Evolutionary conservation across 2,888 invertebrate species (phyloP).

Genomic region (Falcaria lacertinaria): DNA sequence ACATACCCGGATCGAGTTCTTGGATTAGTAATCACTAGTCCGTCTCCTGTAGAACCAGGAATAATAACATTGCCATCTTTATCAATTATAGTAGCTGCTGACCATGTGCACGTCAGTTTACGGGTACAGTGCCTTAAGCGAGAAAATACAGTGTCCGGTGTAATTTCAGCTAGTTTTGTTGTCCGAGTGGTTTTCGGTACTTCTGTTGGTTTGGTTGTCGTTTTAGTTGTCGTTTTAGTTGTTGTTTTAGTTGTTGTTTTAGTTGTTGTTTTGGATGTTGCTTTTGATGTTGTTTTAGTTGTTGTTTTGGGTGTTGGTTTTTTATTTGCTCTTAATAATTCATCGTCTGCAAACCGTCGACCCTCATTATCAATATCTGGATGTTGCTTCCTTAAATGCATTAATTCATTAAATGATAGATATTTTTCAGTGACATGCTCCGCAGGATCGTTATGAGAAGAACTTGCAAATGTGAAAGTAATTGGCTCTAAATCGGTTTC

Average conservation of each 20-base stretch:
- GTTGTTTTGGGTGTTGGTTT: conserved; percentile 1
- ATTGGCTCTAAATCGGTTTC: conserved; percentile 49
- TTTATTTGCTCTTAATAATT: conserved; percentile 4
- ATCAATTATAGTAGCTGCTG: conserved; percentile 38
- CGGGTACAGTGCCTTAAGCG: conserved; percentile 59
- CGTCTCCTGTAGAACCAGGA: conserved; percentile 11
- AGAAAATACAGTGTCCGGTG: conserved; percentile 48
- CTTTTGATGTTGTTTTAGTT: background rate
- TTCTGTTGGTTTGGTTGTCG: too few species aligned
- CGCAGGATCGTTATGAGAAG: conserved; percentile 17
- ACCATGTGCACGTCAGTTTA: conserved; percentile 69
- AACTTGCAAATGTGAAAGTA: conserved; percentile 36
- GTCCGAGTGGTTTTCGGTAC: too few species aligned
- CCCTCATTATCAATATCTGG: conserved; percentile 29
- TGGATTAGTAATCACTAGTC: conserved; percentile 21
- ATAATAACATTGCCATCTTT: conserved; percentile 28
- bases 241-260: conserved; percentile 5
- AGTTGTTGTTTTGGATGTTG: background rate
- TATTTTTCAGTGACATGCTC: conserved; percentile 54
- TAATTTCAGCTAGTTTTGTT: conserved; percentile 32
- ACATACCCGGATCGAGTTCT: conserved; percentile 65
- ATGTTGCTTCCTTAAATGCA: conserved; percentile 59
- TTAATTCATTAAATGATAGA: conserved; percentile 68
- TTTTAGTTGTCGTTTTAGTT: conserved; percentile 3
- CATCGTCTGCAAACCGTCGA: conserved; percentile 26